Evolutionary conservation across 1,140 invertebrate genomes (phyloP).

Genomic region (Mycetomoellerius zeteki): DNA sequence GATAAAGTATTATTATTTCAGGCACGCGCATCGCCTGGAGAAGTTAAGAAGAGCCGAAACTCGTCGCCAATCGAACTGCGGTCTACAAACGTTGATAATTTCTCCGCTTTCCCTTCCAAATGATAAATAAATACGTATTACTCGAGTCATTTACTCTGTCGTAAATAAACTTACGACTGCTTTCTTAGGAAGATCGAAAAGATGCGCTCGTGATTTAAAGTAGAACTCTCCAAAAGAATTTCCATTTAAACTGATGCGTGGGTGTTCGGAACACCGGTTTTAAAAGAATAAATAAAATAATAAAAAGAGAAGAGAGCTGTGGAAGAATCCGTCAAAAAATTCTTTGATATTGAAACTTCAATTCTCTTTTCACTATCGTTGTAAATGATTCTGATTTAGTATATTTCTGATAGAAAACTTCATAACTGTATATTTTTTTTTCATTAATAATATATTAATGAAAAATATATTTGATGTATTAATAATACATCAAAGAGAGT

Average conservation of each 20-base stretch:
- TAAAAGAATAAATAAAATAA: background rate
- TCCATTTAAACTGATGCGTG: background rate
- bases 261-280: background rate
- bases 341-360: background rate
- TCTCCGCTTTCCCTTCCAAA: background rate
- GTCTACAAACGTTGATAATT: slow-evolving; percentile 13
- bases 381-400: background rate
- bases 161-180: background rate
- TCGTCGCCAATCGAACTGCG: background rate
- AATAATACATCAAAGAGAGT: no score
- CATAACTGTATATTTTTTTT: background rate
- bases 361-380: background rate
- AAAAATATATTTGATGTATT: no score
- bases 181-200: background rate
- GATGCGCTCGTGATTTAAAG: background rate
- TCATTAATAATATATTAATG: no score
- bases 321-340: background rate
- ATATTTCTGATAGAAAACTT: background rate
- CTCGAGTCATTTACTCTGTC: background rate
- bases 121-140: slow-evolving; percentile 16
- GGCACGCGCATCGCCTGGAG: background rate
- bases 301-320: background rate
- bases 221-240: background rate
- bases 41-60: slow-evolving; percentile 9
- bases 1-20: slow-evolving; percentile 45